Base-by-base conservation (phyloP, 2,797 vertebrate species). In the Luscinia megarhynchos region DNA sequence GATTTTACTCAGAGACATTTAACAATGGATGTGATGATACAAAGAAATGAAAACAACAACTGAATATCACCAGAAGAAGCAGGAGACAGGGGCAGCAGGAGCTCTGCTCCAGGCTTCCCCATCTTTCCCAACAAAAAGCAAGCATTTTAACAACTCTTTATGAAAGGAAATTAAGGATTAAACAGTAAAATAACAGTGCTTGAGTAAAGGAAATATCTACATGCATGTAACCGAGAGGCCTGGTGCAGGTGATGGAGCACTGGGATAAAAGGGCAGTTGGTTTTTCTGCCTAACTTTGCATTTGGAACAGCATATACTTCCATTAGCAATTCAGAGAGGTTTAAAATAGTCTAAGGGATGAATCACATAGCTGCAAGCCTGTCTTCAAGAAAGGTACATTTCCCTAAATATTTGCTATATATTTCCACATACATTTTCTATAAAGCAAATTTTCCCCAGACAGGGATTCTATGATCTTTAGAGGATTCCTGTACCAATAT, bases 361-460 rank as follows among this genome's bases (percentile, higher is more conserved):
- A 93, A 91, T 79, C 78, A 64, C 32, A 75, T 18, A 81, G 84
- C 87, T 94, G 61, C 68, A 87, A 66, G 90, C 55, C 82, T 91
- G 50, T 43, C 61, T 81, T 94, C 55, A 66, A 73, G 38, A 88
- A 75, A 87, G 70, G 30, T 62, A 83, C 22, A 53, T 50, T 59
- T 86, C 76, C 69, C 38, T 66, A 78, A 86, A 81, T 88, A 46
- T 73, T 86, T 89, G 55, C 64, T 73, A 50, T 72, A 7, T 81
- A 62, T 84, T 90, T 75, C 67, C 62, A 70, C 26, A 46, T 36
- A 7, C 53, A 66, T 66, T 73, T 92, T 45, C 59, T 51, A 46
- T n/a, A 80, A 73, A 87, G 38, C 40, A 87, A 66, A 75, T 75
- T 75, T 61, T 84, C 26, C 66, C 32, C 15, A 11, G 23, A 70